Conservation (phyloP, 2,888 invertebrate species). For the Leucophenga montana region DNA sequence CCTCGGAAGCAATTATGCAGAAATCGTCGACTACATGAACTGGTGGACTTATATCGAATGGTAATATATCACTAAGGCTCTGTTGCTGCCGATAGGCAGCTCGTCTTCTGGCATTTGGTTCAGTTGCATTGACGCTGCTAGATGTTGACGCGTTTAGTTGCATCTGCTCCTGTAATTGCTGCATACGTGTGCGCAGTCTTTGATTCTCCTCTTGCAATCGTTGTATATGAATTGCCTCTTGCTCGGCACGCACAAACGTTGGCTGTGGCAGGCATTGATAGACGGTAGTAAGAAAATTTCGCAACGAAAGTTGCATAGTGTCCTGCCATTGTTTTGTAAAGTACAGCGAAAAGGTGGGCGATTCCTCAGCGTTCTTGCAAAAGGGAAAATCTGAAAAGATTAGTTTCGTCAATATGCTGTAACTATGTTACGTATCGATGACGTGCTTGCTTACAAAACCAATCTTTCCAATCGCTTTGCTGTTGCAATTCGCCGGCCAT, state of each 20-base stretch:
- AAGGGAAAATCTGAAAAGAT: constrained; percentile 86
- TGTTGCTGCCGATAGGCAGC: constrained; percentile 74
- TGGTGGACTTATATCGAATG: constrained; percentile 81
- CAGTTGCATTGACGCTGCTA: constrained; percentile 18
- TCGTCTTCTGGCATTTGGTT: constrained; percentile 56
- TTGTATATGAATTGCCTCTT: constrained; percentile 85
- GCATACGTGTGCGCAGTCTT: constrained; percentile 76
- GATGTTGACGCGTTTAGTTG: constrained; percentile 36
- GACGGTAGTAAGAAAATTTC: constrained; percentile 93
- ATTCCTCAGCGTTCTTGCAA: constrained; percentile 92
- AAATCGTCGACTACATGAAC: constrained; percentile 92
- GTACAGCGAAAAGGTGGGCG: constrained; percentile 87
- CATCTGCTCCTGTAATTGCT: constrained; percentile 63
- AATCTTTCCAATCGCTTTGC: constrained; percentile 95
- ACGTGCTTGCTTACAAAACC: constrained; percentile 87
- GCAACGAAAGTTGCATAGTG: constrained; percentile 88
- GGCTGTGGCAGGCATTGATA: constrained; percentile 91
- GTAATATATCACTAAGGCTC: constrained; percentile 77
- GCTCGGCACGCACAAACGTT: constrained; percentile 87
- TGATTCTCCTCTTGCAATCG: constrained; percentile 90
- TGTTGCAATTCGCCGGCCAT: constrained; percentile 90
- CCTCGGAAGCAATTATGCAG: constrained; percentile 89
- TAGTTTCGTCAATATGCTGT: neutral
- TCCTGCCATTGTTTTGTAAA: constrained; percentile 97
- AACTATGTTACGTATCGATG: neutral